These are phyloP conservation scores for Erinaceus europaeus DNA, from an alignment of 2,113 vertebrate species.

Conservation along the genomic window DNA sequence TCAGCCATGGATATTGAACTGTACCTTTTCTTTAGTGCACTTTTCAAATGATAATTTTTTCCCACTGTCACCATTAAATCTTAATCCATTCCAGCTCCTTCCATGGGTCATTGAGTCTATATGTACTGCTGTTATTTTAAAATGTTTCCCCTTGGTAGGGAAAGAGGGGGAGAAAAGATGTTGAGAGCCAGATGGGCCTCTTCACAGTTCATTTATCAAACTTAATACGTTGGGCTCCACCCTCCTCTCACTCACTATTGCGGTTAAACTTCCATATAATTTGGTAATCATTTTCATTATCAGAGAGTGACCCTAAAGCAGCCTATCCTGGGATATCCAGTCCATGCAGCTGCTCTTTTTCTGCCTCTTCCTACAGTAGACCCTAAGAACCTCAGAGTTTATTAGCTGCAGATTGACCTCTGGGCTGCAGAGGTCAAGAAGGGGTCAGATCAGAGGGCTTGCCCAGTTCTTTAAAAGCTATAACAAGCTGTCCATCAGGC, in stretches of 20 bases:
- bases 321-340: constrained; percentile 81
- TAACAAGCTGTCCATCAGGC: constrained; percentile 87
- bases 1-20: constrained; percentile 71
- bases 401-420: constrained; percentile 84
- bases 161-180: constrained; percentile 75
- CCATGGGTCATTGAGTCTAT: constrained; percentile 87
- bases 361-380: constrained; percentile 85
- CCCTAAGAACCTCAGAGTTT: constrained; percentile 80
- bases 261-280: constrained; percentile 98
- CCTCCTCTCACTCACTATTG: constrained; percentile 89
- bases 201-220: constrained; percentile 99
- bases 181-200: constrained; percentile 96
- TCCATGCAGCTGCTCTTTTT: constrained; percentile 90
- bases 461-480: constrained; percentile 84
- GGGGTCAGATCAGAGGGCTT: constrained; percentile 85
- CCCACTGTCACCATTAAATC: constrained; percentile 85
- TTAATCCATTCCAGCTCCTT: constrained; percentile 85
- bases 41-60: constrained; percentile 84
- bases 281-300: constrained; percentile 99
- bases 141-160: constrained; percentile 84
- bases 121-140: constrained; percentile 87
- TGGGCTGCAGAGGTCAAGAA: constrained; percentile 83
- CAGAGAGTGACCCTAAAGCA: constrained; percentile 95
- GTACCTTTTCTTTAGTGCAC: constrained; percentile 79
- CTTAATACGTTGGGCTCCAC: constrained; percentile 87